Evolutionary conservation across 2,888 invertebrate species (phyloP), one percentile per base, ranked within the genome.

Genomic region (Papilio elwesi): DNA sequence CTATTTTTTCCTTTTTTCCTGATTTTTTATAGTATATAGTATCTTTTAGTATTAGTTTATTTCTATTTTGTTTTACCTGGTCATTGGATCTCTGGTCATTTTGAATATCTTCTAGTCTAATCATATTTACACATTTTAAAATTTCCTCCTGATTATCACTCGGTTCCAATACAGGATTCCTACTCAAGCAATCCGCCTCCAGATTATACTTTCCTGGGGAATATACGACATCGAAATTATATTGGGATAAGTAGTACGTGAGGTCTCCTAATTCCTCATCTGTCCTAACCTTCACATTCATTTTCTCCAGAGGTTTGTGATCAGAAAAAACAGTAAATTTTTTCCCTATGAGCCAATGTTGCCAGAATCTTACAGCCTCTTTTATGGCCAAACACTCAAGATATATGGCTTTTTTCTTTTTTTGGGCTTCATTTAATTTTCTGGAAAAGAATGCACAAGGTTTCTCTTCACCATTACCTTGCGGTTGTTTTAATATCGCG

Each of bases 171-270:
- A 79, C 77, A 53, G 78, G 78, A 48, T 77, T 78, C 47, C 78
- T 77, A 36, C 77, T 78, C 49, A 78, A 65, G 70, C n/a, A n/a
- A n/a, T n/a, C 78, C 15, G 78, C 79, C 74, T 79, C 77, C 43
- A 63, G 11, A 43, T 79, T 79, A 1, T 66, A n/a, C 74, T 70
- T 77, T 71, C 78, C 76, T 65, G 77, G 76, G 48, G 63, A n/a
- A 76, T 78, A 79, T 76, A 74, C 76, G 38, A 78, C 73, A 69
- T 73, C 59, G 43, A 77, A 79, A 64, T 78, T 68, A 71, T 75
- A 76, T 70, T 77, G 77, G 36, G 76, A 78, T 64, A 78, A 68
- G 59, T 79, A 77, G 52, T 74, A 75, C 10, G 73, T 74, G 38
- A 76, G n/a, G 49, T 76, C 75, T 10, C 75, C 77, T 13, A 76